Conservation (phyloP, 2,797 vertebrate genomes). For the Rhinogobio ventralis region DNA sequence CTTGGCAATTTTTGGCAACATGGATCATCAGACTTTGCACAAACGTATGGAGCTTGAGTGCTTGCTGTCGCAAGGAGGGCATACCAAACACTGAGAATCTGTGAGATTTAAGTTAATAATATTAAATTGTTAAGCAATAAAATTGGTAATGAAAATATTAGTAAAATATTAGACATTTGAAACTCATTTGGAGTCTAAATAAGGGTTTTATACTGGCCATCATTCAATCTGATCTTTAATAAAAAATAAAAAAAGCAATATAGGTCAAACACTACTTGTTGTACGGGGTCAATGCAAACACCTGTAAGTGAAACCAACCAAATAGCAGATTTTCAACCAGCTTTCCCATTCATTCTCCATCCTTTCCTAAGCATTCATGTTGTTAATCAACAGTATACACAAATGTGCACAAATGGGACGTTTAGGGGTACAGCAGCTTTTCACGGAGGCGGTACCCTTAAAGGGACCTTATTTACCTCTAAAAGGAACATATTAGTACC, state of each 20-base stretch:
- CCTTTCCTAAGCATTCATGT: neutral
- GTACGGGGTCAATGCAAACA: neutral
- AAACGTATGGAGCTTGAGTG: neutral
- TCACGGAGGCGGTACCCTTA: neutral
- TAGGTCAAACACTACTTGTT: neutral
- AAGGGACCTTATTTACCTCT: neutral
- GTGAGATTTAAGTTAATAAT: neutral
- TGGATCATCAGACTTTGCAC: neutral
- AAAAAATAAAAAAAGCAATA: neutral
- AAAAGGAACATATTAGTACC: neutral
- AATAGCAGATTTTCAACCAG: neutral
- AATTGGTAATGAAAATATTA: neutral
- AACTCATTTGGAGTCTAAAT: neutral
- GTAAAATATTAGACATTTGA: neutral
- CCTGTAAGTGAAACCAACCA: neutral
- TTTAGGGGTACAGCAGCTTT: slow-evolving; percentile 8
- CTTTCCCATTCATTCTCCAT: neutral
- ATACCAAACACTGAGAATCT: neutral
- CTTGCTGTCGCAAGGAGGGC: neutral
- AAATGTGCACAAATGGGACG: neutral
- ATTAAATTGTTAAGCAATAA: neutral
- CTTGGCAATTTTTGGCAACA: neutral
- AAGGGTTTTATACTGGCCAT: neutral
- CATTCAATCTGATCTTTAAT: neutral
- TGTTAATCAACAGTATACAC: neutral